Conservation (phyloP, 2,797 vertebrate genomes). For the Myotis myotis region DNA sequence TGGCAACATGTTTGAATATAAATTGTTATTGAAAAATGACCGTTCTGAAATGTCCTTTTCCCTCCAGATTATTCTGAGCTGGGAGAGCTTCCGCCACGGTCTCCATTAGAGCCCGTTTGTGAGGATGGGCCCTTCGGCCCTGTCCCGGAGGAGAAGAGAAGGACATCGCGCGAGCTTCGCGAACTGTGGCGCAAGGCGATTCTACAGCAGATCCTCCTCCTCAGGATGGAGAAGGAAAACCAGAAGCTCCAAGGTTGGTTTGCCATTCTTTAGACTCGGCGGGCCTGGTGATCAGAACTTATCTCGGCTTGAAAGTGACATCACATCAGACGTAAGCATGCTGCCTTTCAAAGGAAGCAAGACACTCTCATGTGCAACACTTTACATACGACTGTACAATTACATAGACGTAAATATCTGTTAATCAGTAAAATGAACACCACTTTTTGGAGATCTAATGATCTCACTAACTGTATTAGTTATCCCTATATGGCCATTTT, state of each 20-base stretch:
- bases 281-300: too few relatives aligned
- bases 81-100: conserved; percentile 88
- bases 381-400: too few relatives aligned
- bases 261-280: neutral
- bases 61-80: conserved; percentile 88
- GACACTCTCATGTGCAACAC: neutral
- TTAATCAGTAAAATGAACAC: neutral
- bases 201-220: conserved; percentile 96
- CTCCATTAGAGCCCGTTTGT: conserved; percentile 85
- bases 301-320: neutral
- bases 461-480: neutral
- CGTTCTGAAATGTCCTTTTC: neutral
- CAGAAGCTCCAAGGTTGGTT: conserved; percentile 95
- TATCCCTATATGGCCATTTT: neutral
- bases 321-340: neutral
- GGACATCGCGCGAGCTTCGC: conserved; percentile 89
- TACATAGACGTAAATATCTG: too few relatives aligned
- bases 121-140: conserved; percentile 86
- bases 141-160: conserved; percentile 87
- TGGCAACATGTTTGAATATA: neutral
- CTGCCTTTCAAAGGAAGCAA: neutral
- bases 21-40: neutral
- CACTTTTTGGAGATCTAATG: neutral
- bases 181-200: conserved; percentile 98
- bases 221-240: conserved; percentile 98